Conservation (phyloP, 2,797 vertebrate species). For the Taeniopygia guttata region DNA sequence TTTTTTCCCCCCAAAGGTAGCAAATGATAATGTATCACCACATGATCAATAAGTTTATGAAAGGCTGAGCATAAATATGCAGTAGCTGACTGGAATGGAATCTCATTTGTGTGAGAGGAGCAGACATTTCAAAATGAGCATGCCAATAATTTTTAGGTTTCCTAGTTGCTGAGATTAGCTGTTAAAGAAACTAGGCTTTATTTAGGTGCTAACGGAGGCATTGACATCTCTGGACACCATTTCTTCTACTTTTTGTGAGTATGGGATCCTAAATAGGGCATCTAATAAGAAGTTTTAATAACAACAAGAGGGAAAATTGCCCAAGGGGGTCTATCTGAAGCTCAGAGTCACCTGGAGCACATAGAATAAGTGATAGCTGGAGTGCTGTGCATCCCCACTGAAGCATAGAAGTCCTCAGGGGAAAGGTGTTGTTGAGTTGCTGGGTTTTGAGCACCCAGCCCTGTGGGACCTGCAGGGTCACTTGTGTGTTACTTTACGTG, state of each 20-base stretch:
- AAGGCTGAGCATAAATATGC: constrained; percentile 57
- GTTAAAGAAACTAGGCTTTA: not conserved
- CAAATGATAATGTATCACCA: not conserved
- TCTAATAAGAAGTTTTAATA: not conserved
- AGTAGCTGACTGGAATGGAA: constrained; percentile 70
- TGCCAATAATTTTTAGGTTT: constrained; percentile 37
- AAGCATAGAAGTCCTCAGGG: not conserved
- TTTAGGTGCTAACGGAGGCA: not conserved
- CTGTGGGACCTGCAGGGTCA: not conserved
- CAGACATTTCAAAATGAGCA: constrained; percentile 28
- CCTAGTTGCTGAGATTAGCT: constrained; percentile 15
- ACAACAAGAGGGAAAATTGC: not conserved
- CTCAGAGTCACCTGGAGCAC: not conserved
- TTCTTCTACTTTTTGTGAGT: not conserved
- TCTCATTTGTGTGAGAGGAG: constrained; percentile 57
- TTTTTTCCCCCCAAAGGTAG: constrained; percentile 38
- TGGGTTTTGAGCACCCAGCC: not conserved
- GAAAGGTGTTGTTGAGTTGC: not conserved
- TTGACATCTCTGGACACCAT: not conserved
- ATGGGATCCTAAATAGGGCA: not conserved
- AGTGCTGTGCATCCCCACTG: not conserved
- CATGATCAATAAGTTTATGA: constrained; percentile 29
- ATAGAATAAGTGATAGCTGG: accelerated
- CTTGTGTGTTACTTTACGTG: not conserved
- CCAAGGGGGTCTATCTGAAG: not conserved